A percentile compares a stretch with the other conserved stretches of the same genome.
Conservation (phyloP, 2,113 vertebrate species). For the Vulpes vulpes region DNA sequence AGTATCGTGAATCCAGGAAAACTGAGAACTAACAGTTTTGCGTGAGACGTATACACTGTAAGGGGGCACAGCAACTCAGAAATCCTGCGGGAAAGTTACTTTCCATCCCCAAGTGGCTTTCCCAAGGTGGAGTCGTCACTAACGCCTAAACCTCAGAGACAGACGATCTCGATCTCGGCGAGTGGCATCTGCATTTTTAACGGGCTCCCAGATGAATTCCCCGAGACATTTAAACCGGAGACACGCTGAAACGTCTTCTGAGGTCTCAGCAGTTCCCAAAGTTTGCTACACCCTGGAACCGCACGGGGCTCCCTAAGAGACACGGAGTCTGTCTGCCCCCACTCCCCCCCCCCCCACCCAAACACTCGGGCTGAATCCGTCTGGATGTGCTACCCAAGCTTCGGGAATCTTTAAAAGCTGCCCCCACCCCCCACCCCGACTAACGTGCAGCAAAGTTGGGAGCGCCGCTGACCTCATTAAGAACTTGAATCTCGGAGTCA, state of each 20-base stretch:
- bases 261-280: not conserved
- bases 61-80: not conserved
- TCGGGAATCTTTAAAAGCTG: not conserved
- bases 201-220: slow-evolving; percentile 1
- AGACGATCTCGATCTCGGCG: not conserved
- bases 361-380: not conserved
- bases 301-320: not conserved
- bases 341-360: not conserved
- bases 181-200: not conserved
- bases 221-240: not conserved
- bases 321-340: not conserved
- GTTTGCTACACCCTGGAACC: not conserved
- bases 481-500: slow-evolving; percentile 8
- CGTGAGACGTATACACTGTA: not conserved
- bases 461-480: slow-evolving; percentile 38
- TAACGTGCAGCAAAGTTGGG: not conserved
- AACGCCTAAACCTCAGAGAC: not conserved
- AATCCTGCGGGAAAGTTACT: slow-evolving; percentile 26
- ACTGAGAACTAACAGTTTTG: slow-evolving; percentile 19
- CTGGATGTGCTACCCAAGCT: not conserved
- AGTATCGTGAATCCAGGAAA: not conserved
- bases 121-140: not conserved
- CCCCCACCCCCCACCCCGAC: no score
- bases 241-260: not conserved
- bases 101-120: not conserved